Base-by-base conservation (phyloP, 1,140 invertebrate genomes). In the Ceratina australensis region DNA sequence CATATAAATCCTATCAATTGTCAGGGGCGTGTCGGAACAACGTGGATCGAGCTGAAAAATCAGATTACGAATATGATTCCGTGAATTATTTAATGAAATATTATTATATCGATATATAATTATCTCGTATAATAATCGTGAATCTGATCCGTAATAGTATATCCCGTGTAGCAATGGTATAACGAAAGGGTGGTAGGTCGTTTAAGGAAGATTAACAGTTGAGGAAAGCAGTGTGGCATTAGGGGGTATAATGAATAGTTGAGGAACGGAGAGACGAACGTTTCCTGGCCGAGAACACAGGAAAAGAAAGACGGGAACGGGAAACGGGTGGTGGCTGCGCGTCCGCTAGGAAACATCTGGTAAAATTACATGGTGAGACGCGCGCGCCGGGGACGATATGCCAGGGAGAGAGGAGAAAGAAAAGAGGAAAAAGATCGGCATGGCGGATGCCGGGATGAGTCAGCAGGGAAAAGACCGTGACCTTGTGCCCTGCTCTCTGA, bases 391-490 rank as follows among this genome's bases (percentile, higher is more conserved):
- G 49, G 52, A 66, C 68, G 65, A 54, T 50, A 69, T 42, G 33
- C 33, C 33, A 54, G 56, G 67, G 68, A 65, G 75, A 72, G 72
- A 79, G 83, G 65, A 72, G 68, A 79, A 80, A 67, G 69, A 74
- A 66, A 75, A 75, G 50, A 77, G 61, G 50, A 49, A 50, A 78
- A 83, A 84, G 76, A 82, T 79, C 71, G 76, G 68, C 69, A 81
- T 80, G 72, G 79, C 60, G 80, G 75, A 73, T 83, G 56, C 54
- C 33, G 57, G 66, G 72, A 68, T 78, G 77, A 80, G 69, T 86
- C 81, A 81, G 84, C 72, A 74, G 71, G 63, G 79, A 81, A n/a
- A 71, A 78, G 77, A 81, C 84, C 86, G 76, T 88, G 86, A 86
- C 87, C 87, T 87, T 88, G 72, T 67, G 69, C 33, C 47, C 75